Conservation (phyloP, 1,140 invertebrate species). For the Pollicipes pollicipes region DNA sequence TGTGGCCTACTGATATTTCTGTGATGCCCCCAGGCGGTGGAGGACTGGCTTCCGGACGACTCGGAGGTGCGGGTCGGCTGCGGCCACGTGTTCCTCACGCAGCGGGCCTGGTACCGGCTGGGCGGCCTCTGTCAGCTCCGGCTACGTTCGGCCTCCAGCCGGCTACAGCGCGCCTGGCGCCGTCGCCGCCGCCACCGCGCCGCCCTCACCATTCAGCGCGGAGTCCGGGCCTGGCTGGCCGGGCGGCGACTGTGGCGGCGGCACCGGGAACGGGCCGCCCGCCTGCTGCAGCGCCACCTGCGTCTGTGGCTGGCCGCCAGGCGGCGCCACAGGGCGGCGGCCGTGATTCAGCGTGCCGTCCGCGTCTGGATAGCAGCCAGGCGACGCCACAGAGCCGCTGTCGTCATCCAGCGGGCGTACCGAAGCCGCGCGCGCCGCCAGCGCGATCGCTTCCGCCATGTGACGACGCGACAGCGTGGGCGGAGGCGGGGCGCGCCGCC, state of each 20-base stretch:
- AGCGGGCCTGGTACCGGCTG: neutral
- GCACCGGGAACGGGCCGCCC: conserved; percentile 60
- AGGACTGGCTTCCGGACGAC: neutral
- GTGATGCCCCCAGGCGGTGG: neutral
- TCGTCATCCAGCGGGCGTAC: neutral
- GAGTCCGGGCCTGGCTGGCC: neutral
- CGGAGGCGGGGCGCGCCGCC: neutral
- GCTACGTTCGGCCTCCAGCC: no score
- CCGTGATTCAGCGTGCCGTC: no score
- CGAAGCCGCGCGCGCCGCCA: no score
- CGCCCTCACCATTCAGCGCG: neutral
- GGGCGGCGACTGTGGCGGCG: conserved; percentile 40
- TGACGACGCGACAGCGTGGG: no score
- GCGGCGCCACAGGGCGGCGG: neutral
- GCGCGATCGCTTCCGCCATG: no score
- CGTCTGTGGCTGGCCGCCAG: neutral
- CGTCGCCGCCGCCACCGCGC: no score
- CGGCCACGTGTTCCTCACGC: neutral
- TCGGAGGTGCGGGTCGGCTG: neutral
- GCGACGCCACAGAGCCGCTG: neutral
- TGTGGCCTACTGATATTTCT: no score
- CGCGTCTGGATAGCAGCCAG: neutral
- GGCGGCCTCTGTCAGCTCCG: neutral
- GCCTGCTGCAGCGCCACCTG: conserved; percentile 20
- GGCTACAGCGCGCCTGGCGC: neutral